Evolutionary conservation across 2,888 invertebrate genomes (phyloP), one percentile per base, ranked within the genome.

Genomic region (Hypercompe scribonia): DNA sequence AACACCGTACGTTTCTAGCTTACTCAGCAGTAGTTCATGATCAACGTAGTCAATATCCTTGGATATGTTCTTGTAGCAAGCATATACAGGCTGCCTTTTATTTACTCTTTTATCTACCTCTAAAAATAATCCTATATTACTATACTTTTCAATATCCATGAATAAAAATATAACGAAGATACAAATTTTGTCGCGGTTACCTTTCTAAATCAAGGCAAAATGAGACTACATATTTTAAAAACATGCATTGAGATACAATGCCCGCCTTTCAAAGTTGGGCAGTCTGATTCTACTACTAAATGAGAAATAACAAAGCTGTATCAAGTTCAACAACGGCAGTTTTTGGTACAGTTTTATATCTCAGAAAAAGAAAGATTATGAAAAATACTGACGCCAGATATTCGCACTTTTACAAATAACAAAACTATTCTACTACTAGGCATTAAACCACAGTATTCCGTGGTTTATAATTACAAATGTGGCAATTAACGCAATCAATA

Each of bases 191-290:
- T 69, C 67, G 42, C 0, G 65, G 24, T 58, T 31, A 54, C 58
- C 65, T 76, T 67, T 69, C 68, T 72, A 82, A 77, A 74, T 74
- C 71, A 1, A 28, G 64, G 65, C 65, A 72, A n/a, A 64, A 42
- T n/a, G 42, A 42, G 31, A 69, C 61, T n/a, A 73, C 74, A 73
- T 70, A 74, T 82, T 77, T 58, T 72, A 80, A 80, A 65, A 65
- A 65, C 50, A 50, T 65, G 65, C 65, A 50, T 65, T 34, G 24
- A n/a, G 34, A 65, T 36, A 80, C 71, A 77, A 73, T 83, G n/a
- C n/a, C n/a, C n/a, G n/a, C n/a, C n/a, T n/a, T 82, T 77, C 54
- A 72, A 80, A 80, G 70, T 83, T 76, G 31, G 13, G 0, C 28
- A 34, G 39, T 34, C 15, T 67, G 65, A 72, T 34, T 28, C 31